phyloP scores from a whole-genome alignment of 2,888 invertebrate genomes.

The Apamea epomidion region DNA sequence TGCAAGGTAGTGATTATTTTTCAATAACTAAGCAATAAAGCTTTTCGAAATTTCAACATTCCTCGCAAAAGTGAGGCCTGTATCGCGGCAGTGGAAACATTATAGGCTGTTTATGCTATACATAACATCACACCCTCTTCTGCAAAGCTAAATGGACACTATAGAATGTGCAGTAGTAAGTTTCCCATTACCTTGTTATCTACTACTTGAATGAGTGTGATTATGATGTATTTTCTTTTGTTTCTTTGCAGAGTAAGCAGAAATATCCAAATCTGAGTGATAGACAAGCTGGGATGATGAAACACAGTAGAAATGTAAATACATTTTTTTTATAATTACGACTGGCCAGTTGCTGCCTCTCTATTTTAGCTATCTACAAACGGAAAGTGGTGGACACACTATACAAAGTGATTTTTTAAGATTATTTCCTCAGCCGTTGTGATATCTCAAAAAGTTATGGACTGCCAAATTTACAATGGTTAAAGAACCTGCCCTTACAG shows the following conservation, averaged over 20 bases:
- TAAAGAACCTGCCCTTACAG: not conserved
- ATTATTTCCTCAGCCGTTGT: not conserved
- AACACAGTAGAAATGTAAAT: constrained; percentile 48
- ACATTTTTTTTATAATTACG: not conserved
- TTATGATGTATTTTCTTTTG: not conserved
- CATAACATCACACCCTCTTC: not conserved
- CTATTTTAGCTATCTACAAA: not conserved
- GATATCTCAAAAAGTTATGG: not conserved
- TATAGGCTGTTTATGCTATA: not conserved
- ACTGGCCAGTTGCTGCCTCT: not conserved
- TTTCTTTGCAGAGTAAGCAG: constrained; percentile 46
- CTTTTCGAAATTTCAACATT: not conserved
- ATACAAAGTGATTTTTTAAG: not conserved
- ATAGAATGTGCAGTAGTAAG: not conserved
- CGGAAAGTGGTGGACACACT: not conserved
- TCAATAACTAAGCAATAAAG: not conserved
- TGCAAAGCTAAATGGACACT: not conserved
- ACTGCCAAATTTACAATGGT: too few relatives aligned
- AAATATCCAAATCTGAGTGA: constrained; percentile 46
- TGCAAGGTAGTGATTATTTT: not conserved
- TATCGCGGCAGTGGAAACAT: not conserved
- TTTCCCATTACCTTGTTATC: not conserved
- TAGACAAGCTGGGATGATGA: constrained; percentile 36
- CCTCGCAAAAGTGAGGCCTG: not conserved
- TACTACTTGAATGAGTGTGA: not conserved